phyloP scores from a whole-genome alignment of 92 coral and sea anemone species.

The Epizoanthus fatuus region DNA sequence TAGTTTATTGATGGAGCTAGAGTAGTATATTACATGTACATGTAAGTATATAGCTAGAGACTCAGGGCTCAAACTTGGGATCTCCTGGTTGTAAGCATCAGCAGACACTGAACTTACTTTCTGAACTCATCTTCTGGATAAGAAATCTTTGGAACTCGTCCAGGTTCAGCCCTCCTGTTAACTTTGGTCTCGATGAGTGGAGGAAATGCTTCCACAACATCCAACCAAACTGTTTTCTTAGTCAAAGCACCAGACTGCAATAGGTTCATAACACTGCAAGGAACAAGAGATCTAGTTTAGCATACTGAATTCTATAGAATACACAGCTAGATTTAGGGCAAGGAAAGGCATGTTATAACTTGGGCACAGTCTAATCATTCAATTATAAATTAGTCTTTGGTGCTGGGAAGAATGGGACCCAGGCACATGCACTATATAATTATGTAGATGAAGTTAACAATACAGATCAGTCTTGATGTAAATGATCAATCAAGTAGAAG shows the following conservation, averaged over 20 bases:
- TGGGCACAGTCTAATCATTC: no score
- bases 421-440: no score
- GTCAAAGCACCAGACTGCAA: conserved; percentile 85
- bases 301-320: neutral
- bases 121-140: conserved; percentile 88
- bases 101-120: conserved; percentile 58
- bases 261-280: conserved; percentile 74
- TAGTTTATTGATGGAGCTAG: no score
- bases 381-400: no score
- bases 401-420: no score
- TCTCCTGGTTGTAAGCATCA: neutral
- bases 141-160: conserved; percentile 72
- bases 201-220: conserved; percentile 89
- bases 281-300: neutral
- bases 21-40: neutral
- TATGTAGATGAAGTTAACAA: no score
- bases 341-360: no score
- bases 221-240: conserved; percentile 83
- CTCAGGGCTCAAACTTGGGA: neutral
- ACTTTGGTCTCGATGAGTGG: conserved; percentile 80
- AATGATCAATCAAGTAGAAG: no score
- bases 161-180: conserved; percentile 85
- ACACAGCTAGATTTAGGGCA: no score
- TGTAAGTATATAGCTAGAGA: neutral
- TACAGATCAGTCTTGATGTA: no score